These are phyloP conservation scores for Drosophila mayri DNA, from an alignment of 1,140 invertebrate genomes.

Conservation along the genomic window DNA sequence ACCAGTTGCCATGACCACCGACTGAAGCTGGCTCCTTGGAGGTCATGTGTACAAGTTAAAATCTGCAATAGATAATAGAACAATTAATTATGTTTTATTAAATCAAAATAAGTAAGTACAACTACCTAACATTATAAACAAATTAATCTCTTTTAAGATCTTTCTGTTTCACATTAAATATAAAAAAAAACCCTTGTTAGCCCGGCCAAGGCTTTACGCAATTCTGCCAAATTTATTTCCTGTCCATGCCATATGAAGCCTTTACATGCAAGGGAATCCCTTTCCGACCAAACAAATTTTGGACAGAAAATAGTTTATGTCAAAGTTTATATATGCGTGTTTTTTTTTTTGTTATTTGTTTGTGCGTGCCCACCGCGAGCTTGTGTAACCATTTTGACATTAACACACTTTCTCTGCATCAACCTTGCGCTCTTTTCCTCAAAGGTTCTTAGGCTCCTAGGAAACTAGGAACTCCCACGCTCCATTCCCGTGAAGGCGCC, in stretches of 20 bases:
- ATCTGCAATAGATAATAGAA: neutral
- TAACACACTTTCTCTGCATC: conserved; percentile 28
- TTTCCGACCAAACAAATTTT: neutral
- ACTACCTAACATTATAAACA: neutral
- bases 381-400: conserved; percentile 44
- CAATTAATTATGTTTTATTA: no score
- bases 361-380: conserved; percentile 20
- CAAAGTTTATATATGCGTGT: conserved; percentile 8
- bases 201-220: neutral
- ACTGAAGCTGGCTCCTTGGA: neutral
- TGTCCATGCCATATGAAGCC: neutral
- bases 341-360: neutral
- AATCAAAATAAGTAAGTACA: neutral
- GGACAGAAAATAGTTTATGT: neutral
- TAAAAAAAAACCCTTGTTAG: neutral
- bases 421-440: conserved; percentile 6
- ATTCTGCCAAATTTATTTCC: conserved; percentile 1
- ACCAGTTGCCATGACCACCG: conserved; percentile 9
- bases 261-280: conserved; percentile 4
- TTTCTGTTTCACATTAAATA: neutral
- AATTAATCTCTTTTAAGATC: neutral
- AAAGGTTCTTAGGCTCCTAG: neutral
- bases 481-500: neutral
- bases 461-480: neutral
- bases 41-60: neutral